Percentiles rank a stretch among this genome's conserved stretches.
phyloP scores from a whole-genome alignment of 2,113 vertebrate genomes.

The Pterophyllum scalare region DNA sequence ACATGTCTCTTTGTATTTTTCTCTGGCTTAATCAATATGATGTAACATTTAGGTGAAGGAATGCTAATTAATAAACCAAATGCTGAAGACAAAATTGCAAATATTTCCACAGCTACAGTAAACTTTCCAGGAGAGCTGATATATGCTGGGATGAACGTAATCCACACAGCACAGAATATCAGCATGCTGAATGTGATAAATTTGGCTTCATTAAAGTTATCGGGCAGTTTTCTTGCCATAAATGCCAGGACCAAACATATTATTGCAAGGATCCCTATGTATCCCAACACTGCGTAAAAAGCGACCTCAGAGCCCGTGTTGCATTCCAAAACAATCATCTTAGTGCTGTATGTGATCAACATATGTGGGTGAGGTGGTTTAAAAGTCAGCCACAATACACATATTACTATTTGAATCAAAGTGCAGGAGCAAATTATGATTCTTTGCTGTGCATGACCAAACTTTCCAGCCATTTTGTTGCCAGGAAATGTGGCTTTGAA shows the following conservation, averaged over 20 bases:
- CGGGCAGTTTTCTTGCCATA: conserved; percentile 77
- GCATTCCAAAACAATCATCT: no score
- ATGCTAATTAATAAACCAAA: conserved; percentile 75
- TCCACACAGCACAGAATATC: conserved; percentile 83
- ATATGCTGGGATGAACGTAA: conserved; percentile 81
- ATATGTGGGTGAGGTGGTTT: no score
- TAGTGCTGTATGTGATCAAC: no score
- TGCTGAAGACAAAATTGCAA: conserved; percentile 81
- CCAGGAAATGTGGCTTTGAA: conserved; percentile 71
- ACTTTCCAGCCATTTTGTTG: conserved; percentile 42
- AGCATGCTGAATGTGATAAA: conserved; percentile 83
- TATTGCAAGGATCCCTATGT: conserved; percentile 68
- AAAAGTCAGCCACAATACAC: no score
- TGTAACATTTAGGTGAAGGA: conserved; percentile 79
- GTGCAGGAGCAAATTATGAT: conserved; percentile 64
- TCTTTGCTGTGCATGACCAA: conserved; percentile 74
- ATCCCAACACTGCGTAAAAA: no score
- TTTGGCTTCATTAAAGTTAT: conserved; percentile 83
- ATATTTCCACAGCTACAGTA: conserved; percentile 81
- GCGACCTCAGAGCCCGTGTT: no score
- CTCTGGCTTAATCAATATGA: conserved; percentile 78
- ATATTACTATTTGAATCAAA: no score
- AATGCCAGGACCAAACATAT: conserved; percentile 77
- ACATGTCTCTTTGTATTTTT: conserved; percentile 79
- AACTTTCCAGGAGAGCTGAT: conserved; percentile 82